phyloP scores from a whole-genome alignment of 2,797 vertebrate species.

The Urocyon cinereoargenteus region DNA sequence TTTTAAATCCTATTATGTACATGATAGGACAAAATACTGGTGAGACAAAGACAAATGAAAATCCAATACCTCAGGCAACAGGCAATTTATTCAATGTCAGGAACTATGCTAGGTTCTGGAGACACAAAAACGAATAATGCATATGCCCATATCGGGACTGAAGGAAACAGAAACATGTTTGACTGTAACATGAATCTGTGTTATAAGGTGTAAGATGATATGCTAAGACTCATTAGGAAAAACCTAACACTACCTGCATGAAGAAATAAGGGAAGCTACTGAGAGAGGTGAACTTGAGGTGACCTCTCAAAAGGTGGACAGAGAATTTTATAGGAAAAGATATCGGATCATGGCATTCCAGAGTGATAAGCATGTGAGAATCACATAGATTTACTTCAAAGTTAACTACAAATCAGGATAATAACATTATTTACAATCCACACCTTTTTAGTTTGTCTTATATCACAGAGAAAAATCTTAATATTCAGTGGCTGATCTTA shows the following conservation, averaged over 20 bases:
- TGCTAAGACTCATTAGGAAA: background rate
- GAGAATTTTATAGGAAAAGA: background rate
- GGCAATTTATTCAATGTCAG: background rate
- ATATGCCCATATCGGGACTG: background rate
- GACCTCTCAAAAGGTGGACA: background rate
- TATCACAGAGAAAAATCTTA: background rate
- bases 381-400: background rate
- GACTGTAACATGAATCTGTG: background rate
- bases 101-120: background rate
- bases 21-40: background rate
- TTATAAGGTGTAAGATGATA: background rate
- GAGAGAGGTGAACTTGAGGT: background rate
- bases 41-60: background rate
- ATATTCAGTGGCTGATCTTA: conserved; percentile 2
- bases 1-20: background rate
- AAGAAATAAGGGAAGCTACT: background rate
- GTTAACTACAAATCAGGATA: background rate
- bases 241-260: background rate
- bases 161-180: background rate
- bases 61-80: background rate
- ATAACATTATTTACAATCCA: background rate
- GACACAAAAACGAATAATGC: background rate
- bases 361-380: background rate
- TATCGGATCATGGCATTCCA: background rate
- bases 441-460: background rate